phyloP scores from a whole-genome alignment of 2,797 vertebrate species.

The Bucorvus abyssinicus region DNA sequence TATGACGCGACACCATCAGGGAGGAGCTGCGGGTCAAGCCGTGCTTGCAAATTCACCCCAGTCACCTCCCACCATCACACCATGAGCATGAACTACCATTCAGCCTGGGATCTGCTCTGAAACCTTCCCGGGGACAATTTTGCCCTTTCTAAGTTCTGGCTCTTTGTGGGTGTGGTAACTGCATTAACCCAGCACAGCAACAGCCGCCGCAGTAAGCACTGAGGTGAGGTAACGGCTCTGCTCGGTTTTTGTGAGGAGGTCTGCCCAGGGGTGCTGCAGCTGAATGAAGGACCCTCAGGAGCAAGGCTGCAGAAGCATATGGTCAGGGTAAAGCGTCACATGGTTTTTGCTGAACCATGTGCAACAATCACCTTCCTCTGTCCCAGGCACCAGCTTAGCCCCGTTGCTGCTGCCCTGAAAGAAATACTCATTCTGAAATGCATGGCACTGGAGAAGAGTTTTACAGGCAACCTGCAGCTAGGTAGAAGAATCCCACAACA shows the following conservation, averaged over 20 bases:
- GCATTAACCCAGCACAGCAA: neutral
- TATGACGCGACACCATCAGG: fast-evolving
- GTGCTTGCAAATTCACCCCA: neutral
- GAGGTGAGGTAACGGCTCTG: neutral
- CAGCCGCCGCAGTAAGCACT: neutral
- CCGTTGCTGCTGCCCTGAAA: neutral
- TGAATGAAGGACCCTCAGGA: neutral
- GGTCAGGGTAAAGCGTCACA: neutral
- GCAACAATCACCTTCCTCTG: neutral
- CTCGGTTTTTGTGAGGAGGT: neutral
- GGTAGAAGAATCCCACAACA: neutral
- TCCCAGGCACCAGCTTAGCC: neutral
- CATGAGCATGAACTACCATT: fast-evolving
- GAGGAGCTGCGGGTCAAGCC: neutral
- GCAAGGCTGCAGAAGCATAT: neutral
- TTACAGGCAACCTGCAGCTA: neutral
- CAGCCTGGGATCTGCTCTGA: neutral
- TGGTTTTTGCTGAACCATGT: neutral
- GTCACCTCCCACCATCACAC: neutral
- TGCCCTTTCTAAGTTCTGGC: neutral
- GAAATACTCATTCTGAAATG: neutral
- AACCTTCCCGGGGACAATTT: neutral
- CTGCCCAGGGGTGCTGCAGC: neutral
- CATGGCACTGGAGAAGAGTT: neutral
- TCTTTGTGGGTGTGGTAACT: neutral